A percentile compares a stretch with the other conserved stretches of the same genome.
Conservation (phyloP, 2,888 invertebrate genomes). For the Mechanitis mazaeus region DNA sequence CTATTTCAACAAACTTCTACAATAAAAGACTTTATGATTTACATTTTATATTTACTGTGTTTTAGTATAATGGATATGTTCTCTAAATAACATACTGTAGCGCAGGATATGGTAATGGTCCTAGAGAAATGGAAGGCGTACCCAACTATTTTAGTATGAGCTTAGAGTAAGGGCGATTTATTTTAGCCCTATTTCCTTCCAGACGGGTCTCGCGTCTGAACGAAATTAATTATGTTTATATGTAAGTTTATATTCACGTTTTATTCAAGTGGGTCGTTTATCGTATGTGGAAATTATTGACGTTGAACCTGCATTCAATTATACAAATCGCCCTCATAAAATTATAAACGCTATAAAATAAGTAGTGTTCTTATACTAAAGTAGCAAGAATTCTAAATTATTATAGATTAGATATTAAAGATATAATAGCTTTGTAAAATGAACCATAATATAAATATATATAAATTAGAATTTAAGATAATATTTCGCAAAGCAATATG, state of each 20-base stretch:
- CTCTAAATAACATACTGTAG: slow-evolving; percentile 49
- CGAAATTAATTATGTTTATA: slow-evolving; percentile 24
- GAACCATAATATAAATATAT: too few relatives aligned
- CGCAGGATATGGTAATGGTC: slow-evolving; percentile 73
- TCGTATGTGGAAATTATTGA: not conserved
- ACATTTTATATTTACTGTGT: slow-evolving; percentile 10
- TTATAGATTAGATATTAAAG: too few relatives aligned
- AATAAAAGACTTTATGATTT: not conserved
- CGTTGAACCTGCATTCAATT: not conserved
- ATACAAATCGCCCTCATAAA: not conserved
- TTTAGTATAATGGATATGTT: slow-evolving; percentile 44
- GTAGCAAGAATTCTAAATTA: too few relatives aligned
- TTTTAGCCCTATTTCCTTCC: slow-evolving; percentile 71
- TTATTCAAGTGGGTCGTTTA: not conserved
- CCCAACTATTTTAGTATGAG: slow-evolving; percentile 68
- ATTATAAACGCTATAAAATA: not conserved
- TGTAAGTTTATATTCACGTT: slow-evolving; percentile 11
- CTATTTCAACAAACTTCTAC: not conserved
- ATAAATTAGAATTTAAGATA: too few relatives aligned
- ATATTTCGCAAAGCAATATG: too few relatives aligned
- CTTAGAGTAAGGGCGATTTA: slow-evolving; percentile 70
- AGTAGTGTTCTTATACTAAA: not conserved
- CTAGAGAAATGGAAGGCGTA: slow-evolving; percentile 65
- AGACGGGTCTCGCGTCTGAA: slow-evolving; percentile 36
- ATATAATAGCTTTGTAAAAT: too few relatives aligned